These are phyloP conservation scores for Rhombomys opimus DNA, from an alignment of 2,113 vertebrate genomes.

Conservation along the genomic window DNA sequence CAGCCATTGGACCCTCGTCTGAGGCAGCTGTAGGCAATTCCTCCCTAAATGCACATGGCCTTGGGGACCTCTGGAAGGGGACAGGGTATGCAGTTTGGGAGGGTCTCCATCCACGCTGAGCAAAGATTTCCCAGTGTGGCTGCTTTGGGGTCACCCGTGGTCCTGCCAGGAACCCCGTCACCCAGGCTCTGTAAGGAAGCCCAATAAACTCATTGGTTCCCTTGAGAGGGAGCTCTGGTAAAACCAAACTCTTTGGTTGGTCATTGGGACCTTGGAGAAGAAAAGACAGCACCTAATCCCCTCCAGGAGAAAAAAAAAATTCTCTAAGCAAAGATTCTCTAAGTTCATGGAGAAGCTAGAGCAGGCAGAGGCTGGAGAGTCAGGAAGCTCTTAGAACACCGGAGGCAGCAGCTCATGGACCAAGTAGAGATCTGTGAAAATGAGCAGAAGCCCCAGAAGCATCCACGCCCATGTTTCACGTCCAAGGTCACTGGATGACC, in stretches of 20 bases:
- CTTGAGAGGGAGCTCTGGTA: not conserved
- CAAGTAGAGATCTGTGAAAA: constrained; percentile 5
- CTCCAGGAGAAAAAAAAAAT: not conserved
- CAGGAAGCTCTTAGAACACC: not conserved
- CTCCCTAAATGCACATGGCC: not conserved
- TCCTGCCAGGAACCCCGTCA: not conserved
- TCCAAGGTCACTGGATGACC: not conserved
- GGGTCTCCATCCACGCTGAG: not conserved
- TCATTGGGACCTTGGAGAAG: not conserved
- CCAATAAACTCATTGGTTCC: not conserved
- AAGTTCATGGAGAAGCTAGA: not conserved
- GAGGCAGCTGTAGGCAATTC: not conserved
- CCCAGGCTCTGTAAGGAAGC: not conserved
- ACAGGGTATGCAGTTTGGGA: not conserved
- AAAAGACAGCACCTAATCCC: not conserved
- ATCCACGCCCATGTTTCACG: not conserved
- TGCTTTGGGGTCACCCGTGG: not conserved
- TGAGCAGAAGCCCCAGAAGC: not conserved
- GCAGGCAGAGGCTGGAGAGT: not conserved
- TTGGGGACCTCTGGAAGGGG: not conserved
- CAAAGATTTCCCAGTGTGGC: not conserved
- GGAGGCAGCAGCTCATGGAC: not conserved
- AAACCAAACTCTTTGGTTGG: not conserved
- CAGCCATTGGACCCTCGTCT: not conserved
- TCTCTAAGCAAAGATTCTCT: not conserved